These are phyloP conservation scores for Zoanthus sociatus DNA, from an alignment of 92 coral and sea anemone species.

Conservation along the genomic window DNA sequence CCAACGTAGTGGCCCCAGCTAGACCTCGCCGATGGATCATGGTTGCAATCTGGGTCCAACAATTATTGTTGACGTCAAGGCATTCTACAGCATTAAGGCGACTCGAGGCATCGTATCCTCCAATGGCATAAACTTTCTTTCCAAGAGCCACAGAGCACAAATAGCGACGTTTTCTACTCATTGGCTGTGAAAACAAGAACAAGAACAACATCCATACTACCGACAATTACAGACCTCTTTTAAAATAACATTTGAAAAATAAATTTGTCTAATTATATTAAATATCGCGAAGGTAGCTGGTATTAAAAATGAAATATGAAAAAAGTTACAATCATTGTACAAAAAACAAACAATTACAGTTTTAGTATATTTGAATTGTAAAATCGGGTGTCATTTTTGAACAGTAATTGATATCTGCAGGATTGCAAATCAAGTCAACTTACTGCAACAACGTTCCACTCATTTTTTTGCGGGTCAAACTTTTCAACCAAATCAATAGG, in stretches of 20 bases:
- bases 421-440: neutral
- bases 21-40: constrained; percentile 97
- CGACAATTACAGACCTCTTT: no score
- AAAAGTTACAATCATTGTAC: no score
- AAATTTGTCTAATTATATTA: no score
- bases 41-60: constrained; percentile 87
- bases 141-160: constrained; percentile 89
- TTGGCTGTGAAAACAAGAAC: constrained; percentile 61
- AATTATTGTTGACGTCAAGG: constrained; percentile 77
- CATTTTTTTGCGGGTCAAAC: constrained; percentile 87
- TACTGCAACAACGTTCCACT: constrained; percentile 84
- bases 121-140: constrained; percentile 86
- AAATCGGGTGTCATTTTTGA: no score
- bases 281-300: no score
- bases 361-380: no score
- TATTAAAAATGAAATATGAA: no score
- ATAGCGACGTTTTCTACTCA: constrained; percentile 93
- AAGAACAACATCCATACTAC: no score
- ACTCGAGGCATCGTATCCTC: constrained; percentile 96
- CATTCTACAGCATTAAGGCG: constrained; percentile 95
- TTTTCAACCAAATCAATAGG: constrained; percentile 95
- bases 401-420: no score
- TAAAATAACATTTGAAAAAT: no score
- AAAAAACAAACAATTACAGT: no score
- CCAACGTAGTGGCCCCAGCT: constrained; percentile 93